A percentile compares a stretch with the other conserved stretches of the same genome.
Conservation (phyloP, 2,888 invertebrate species). For the Caenorhabditis wallacei region DNA sequence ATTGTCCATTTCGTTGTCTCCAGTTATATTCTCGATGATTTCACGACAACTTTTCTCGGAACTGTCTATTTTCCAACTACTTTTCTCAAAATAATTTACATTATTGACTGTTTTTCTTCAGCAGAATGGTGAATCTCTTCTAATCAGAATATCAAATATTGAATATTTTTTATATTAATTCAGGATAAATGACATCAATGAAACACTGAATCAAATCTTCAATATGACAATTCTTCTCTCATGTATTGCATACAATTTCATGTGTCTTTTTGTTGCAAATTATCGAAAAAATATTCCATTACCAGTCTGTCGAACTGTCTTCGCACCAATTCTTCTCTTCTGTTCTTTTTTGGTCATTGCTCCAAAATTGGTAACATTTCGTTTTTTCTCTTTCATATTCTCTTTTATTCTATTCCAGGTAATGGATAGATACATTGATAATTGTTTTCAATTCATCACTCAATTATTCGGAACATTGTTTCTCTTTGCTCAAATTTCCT, state of each 20-base stretch:
- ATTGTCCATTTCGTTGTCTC: constrained; percentile 53
- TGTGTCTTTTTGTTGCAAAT: constrained; percentile 61
- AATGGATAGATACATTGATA: constrained; percentile 22
- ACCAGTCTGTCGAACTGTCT: constrained; percentile 41
- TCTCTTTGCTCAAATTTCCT: constrained; percentile 42
- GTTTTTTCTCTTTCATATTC: neutral
- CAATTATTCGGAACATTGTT: constrained; percentile 51
- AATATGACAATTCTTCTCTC: constrained; percentile 57
- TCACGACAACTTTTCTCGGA: constrained; percentile 60
- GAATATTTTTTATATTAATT: neutral
- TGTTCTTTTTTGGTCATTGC: constrained; percentile 51
- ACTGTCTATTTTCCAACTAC: constrained; percentile 60
- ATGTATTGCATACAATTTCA: constrained; percentile 57
- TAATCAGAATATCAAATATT: neutral
- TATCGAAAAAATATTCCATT: constrained; percentile 51
- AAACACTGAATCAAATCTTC: constrained; percentile 57
- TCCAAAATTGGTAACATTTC: constrained; percentile 41
- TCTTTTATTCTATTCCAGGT: constrained; percentile 10
- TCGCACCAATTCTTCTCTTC: constrained; percentile 50
- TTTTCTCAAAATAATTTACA: constrained; percentile 45
- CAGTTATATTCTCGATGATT: constrained; percentile 50
- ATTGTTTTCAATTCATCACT: constrained; percentile 53
- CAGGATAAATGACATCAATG: constrained; percentile 42
- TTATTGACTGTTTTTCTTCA: constrained; percentile 30
- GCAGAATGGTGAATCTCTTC: constrained; percentile 32